phyloP scores from a whole-genome alignment of 2,888 invertebrate genomes.

The Acanthosepion pharaonis region DNA sequence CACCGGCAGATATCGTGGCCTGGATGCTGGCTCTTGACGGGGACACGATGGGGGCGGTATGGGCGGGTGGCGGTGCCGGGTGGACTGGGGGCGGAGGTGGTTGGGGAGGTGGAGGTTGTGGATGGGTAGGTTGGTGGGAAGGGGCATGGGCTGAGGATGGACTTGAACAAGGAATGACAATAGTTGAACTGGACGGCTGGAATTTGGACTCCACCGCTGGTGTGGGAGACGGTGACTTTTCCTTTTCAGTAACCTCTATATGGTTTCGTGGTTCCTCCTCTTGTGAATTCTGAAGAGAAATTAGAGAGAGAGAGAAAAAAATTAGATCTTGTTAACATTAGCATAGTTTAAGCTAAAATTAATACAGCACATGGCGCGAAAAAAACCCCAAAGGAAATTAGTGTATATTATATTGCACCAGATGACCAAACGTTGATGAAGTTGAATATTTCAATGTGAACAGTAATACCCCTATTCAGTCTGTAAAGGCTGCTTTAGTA shows the following conservation, averaged over 20 bases:
- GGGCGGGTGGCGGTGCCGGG: background rate
- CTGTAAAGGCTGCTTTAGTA: too few relatives aligned
- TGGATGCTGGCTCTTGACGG: slow-evolving; percentile 12
- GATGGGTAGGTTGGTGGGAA: background rate
- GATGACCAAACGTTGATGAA: too few relatives aligned
- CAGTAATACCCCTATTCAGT: too few relatives aligned
- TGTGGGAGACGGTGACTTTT: background rate
- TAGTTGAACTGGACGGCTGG: slow-evolving; percentile 38
- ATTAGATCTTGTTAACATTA: background rate
- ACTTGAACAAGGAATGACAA: slow-evolving; percentile 10
- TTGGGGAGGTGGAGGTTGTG: background rate
- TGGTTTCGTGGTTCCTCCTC: slow-evolving; percentile 36
- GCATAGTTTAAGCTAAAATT: too few relatives aligned
- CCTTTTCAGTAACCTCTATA: background rate
- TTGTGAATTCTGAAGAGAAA: background rate
- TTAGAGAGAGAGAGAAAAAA: background rate
- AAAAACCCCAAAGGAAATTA: too few relatives aligned
- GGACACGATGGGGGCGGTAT: background rate
- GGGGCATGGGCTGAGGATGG: slow-evolving; percentile 25
- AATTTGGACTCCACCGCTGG: slow-evolving; percentile 39
- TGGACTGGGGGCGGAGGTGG: background rate
- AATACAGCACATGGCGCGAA: too few relatives aligned
- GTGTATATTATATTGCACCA: too few relatives aligned
- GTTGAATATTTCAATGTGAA: too few relatives aligned
- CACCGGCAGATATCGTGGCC: background rate